Base-by-base conservation (phyloP, 2,888 invertebrate species). In the Orgyia antiqua region DNA sequence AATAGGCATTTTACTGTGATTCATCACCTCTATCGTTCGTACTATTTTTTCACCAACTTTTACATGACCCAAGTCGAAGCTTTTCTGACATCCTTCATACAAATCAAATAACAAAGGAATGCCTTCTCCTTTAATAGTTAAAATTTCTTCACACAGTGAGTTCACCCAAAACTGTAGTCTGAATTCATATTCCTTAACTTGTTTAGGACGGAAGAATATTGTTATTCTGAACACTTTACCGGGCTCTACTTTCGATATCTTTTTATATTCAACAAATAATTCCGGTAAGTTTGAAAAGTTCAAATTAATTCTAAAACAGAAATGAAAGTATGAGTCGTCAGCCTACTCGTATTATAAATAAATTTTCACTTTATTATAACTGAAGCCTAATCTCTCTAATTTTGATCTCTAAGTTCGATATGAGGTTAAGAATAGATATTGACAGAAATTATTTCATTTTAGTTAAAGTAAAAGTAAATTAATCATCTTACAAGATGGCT, bases 41-140 rank as follows among this genome's bases (percentile, higher is more conserved):
- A 79, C 68, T 9, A 80, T 75, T 20, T 70, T 78, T 37, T 88
- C 82, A 0, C 89, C 89, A 0, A 89, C 71, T 63, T 69, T 80
- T 0, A 84, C 80, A 6, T 77, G 70, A 6, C 86, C 86, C 24
- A 86, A 51, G 38, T 80, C 68, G 30, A 82, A 83, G 46, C 69
- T 77, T 37, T 82, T 86, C 59, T 86, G 83, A 36, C 86, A 86
- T 3, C 84, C 86, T 52, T 86, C 86, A 33, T 77, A 84, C 5
- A 86, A 64, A 48, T 86, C 86, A 34, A 76, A 78, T 1, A 86
- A 53, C 1, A 84, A 58, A 12, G 79, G 79, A 17, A 84, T 65
- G 10, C 90, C 90, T 80, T 89, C 88, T 34, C 91, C 91, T 45
- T 51, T 76, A 21, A 91, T 68, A 11, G 59, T 73, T 10, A 91